Base-by-base conservation (phyloP, 2,888 invertebrate species). In the Drosophila trichaetosa region DNA sequence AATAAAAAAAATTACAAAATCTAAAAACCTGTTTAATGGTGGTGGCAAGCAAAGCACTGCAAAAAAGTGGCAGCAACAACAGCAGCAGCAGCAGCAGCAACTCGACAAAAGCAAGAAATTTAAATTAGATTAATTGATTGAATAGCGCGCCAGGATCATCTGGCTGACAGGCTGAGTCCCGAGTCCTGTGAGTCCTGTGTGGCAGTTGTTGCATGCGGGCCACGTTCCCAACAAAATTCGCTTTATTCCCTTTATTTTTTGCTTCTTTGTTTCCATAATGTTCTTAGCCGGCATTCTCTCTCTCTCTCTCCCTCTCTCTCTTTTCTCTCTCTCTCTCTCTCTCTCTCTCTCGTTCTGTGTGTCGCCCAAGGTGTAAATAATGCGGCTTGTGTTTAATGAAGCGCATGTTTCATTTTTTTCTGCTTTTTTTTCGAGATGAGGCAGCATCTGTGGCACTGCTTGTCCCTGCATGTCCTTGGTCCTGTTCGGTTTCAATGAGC, bases 121-220 rank as follows among this genome's bases (percentile, higher is more conserved):
- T 86, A 91, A 92, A 92, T 91, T 92, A 91, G 92, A 91, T 91
- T 91, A 92, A 92, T 91, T 91, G 91, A 92, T 90, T 91, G 91
- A 90, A 91, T 86, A 82, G 81, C 87, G 85, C 63, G 70, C 57
- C 65, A 64, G 58, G 70, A 31, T 57, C 42, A 57, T 42, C 59
- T 63, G 34, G 53, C 64, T 67, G 79, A 67, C 80, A 72, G 76
- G 65, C 73, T 31, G 42, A 69, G 40, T 27, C 61, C 64, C 53
- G 56, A 67, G 29, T 57, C 54, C 62, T 69, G 81, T 66, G 82
- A 46, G 46, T 24, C 46, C 46, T 46, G 46, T 24, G 46, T 69
- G 69, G 51, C 74, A 77, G 89, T 83, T 84, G 84, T 89, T 87
- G 83, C 83, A 89, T 83, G 83, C 77, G 77, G 81, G 80, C 64